phyloP scores from a whole-genome alignment of 2,113 vertebrate genomes.

The Capricornis sumatraensis region DNA sequence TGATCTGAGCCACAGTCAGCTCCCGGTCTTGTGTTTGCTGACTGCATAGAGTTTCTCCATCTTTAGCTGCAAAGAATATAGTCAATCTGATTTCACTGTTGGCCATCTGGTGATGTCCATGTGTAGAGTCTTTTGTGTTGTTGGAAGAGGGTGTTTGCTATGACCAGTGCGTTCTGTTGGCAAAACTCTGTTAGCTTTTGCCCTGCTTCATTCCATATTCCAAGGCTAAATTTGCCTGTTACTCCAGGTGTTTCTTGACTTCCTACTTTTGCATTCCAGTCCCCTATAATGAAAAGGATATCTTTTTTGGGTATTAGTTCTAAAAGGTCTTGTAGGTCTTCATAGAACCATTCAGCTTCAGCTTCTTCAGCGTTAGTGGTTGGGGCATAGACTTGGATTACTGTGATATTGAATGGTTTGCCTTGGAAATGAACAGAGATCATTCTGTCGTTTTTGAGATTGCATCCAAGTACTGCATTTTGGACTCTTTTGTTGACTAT shows the following conservation, averaged over 20 bases:
- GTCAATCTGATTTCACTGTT: fast-evolving
- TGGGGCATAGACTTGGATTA: background rate
- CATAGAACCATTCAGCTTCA: background rate
- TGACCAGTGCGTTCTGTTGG: background rate
- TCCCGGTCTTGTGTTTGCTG: background rate
- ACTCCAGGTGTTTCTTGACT: background rate
- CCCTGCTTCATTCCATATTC: fast-evolving
- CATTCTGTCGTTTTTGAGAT: background rate
- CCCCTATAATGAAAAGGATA: background rate
- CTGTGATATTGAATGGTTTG: background rate
- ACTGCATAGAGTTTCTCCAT: background rate
- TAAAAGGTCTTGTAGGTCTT: background rate
- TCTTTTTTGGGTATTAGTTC: background rate
- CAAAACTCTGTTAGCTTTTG: background rate
- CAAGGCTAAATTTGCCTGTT: background rate
- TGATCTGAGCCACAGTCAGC: background rate
- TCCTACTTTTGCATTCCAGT: background rate
- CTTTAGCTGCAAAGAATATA: background rate
- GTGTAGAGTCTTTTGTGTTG: background rate
- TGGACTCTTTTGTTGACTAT: background rate
- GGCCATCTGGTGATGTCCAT: background rate
- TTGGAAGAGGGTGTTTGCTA: background rate
- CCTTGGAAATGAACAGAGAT: background rate
- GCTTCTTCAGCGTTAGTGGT: background rate
- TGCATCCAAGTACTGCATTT: background rate